A percentile compares a stretch with the other conserved stretches of the same genome.
Conservation (phyloP, 2,888 invertebrate species). For the Craniophora ligustri region DNA sequence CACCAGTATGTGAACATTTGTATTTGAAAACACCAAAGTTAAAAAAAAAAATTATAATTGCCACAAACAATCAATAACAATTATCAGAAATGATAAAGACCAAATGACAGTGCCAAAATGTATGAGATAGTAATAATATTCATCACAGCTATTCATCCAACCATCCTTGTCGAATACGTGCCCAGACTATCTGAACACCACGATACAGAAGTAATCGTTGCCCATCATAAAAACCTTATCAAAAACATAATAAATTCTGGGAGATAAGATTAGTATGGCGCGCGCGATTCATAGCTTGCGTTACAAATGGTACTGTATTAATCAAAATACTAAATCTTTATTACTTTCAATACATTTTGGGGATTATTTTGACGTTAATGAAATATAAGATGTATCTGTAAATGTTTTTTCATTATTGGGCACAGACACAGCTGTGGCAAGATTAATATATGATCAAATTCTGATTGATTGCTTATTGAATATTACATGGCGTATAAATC, state of each 20-base stretch:
- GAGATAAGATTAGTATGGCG: slow-evolving; percentile 9
- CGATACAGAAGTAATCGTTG: neutral
- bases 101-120: neutral
- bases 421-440: neutral
- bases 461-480: neutral
- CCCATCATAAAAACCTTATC: slow-evolving; percentile 7
- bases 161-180: neutral
- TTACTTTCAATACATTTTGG: neutral
- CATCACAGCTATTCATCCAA: neutral
- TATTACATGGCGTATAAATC: neutral
- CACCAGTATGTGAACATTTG: too few species aligned
- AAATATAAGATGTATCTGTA: neutral
- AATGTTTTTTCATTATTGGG: neutral
- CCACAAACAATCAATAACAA: neutral
- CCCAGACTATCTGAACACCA: neutral
- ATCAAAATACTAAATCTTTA: neutral
- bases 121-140: neutral
- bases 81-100: neutral
- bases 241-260: slow-evolving; percentile 5
- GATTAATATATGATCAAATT: neutral
- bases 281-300: slow-evolving; percentile 1
- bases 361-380: neutral
- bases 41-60: too few species aligned
- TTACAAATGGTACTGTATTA: neutral
- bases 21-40: too few species aligned